Evolutionary conservation across 2,888 invertebrate species (phyloP).

Genomic region (Spialia ferax): DNA sequence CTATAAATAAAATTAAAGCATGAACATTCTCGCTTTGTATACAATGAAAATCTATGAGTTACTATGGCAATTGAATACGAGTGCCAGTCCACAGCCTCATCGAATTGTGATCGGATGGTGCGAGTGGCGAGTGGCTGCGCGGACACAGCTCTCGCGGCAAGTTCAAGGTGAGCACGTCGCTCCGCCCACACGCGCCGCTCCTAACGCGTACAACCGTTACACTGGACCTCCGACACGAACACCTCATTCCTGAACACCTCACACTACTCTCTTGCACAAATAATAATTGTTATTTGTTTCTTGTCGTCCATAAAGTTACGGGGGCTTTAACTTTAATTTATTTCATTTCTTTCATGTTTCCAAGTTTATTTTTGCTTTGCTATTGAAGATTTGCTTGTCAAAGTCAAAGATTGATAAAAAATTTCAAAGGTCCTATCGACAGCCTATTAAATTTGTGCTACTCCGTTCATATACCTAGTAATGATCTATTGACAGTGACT

Average conservation of each 20-base stretch:
- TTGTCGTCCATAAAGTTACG: constrained; percentile 52
- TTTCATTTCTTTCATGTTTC: no score
- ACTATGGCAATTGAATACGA: constrained; percentile 35
- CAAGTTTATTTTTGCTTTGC: constrained; percentile 44
- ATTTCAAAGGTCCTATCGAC: no score
- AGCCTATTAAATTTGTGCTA: no score
- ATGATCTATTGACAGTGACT: no score
- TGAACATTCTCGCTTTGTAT: neutral
- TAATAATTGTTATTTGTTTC: constrained; percentile 59
- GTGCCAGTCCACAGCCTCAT: constrained; percentile 51
- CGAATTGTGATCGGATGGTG: constrained; percentile 58
- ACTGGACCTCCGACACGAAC: constrained; percentile 68
- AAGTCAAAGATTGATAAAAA: no score
- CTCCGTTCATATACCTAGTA: no score
- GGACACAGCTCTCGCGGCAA: constrained; percentile 77
- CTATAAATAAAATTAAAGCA: no score
- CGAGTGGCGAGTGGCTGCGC: constrained; percentile 49
- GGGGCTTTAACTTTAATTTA: no score
- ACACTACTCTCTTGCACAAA: constrained; percentile 63
- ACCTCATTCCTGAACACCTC: constrained; percentile 63
- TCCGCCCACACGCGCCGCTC: constrained; percentile 80
- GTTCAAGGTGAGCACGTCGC: constrained; percentile 85
- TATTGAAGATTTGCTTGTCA: constrained; percentile 43
- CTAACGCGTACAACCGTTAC: constrained; percentile 78
- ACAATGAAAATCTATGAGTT: neutral